Evolutionary conservation across 2,888 invertebrate species (phyloP).

Genomic region (Herminia tarsipennalis): DNA sequence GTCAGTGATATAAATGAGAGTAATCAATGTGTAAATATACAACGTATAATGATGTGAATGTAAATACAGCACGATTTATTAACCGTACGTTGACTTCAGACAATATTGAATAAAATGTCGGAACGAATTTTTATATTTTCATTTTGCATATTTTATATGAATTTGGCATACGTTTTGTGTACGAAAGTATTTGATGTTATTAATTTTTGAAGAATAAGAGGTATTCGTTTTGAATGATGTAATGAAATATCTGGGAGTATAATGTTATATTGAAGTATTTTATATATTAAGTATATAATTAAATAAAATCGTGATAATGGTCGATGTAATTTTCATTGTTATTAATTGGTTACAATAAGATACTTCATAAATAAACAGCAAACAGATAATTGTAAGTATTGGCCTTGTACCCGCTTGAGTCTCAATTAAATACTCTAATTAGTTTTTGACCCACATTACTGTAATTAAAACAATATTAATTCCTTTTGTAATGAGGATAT

Average conservation of each 20-base stretch:
- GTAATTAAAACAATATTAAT: no score
- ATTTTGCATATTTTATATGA: constrained; percentile 9
- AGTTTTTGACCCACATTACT: no score
- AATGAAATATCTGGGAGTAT: neutral
- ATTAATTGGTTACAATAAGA: no score
- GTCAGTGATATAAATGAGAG: constrained; percentile 53
- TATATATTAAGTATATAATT: no score
- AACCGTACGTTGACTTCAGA: constrained; percentile 69
- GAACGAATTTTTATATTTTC: constrained; percentile 15
- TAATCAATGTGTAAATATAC: constrained; percentile 71
- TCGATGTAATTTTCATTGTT: no score
- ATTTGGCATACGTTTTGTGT: neutral
- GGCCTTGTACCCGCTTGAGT: no score
- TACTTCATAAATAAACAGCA: no score
- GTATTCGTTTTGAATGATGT: neutral
- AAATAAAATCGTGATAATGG: no score
- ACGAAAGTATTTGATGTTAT: neutral
- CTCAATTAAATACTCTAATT: no score
- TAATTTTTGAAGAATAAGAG: neutral
- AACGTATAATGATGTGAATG: constrained; percentile 53
- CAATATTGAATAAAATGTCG: constrained; percentile 51
- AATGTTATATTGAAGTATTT: neutral
- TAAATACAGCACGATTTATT: constrained; percentile 55
- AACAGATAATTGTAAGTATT: no score
- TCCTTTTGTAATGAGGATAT: no score